Evolutionary conservation across 30 jellyfish, hydroid and myxozoan species (phyloP).

Genomic region (Aurelia aurita): DNA sequence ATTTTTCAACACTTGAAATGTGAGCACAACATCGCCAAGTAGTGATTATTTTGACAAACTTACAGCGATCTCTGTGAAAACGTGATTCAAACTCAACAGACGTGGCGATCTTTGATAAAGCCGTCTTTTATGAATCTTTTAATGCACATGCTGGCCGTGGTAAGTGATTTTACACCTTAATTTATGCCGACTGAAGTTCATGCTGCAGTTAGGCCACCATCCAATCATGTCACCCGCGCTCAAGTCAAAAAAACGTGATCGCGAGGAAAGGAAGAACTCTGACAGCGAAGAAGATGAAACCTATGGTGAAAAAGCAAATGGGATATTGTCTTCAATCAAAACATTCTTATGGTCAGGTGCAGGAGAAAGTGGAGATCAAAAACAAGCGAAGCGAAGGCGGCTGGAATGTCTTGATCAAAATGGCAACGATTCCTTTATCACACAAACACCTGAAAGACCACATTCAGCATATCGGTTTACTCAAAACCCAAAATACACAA

Average conservation of each 20-base stretch:
- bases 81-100: background rate
- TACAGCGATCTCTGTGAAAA: background rate
- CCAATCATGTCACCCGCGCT: constrained; percentile 78
- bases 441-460: constrained; percentile 65
- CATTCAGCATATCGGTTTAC: constrained; percentile 29
- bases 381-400: constrained; percentile 55
- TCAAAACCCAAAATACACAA: background rate
- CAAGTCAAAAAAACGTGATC: constrained; percentile 76
- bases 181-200: constrained; percentile 45
- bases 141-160: background rate
- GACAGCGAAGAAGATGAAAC: constrained; percentile 40
- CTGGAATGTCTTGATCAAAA: constrained; percentile 71
- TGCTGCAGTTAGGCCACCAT: constrained; percentile 35
- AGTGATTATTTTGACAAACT: background rate
- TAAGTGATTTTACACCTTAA: background rate
- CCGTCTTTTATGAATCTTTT: background rate
- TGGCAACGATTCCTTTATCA: constrained; percentile 72
- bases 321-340: constrained; percentile 74
- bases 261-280: constrained; percentile 51
- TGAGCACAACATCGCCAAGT: constrained; percentile 35
- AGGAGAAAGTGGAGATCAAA: constrained; percentile 59
- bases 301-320: constrained; percentile 60
- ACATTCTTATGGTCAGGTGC: constrained; percentile 78
- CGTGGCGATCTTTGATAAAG: too few relatives aligned
- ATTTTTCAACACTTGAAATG: constrained; percentile 29